phyloP scores from a whole-genome alignment of 2,888 invertebrate genomes.

The Leptothorax acervorum region DNA sequence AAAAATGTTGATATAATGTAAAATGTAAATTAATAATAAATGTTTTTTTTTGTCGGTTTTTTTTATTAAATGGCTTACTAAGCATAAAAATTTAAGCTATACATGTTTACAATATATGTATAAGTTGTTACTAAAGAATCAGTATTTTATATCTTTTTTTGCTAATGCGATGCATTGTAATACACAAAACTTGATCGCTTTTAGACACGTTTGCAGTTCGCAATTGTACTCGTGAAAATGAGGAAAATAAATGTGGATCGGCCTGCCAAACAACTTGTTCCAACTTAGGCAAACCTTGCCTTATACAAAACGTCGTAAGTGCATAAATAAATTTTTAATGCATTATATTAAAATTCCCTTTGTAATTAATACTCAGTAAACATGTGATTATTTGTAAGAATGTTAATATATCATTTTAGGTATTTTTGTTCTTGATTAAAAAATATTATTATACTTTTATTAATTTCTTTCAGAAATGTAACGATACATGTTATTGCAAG shows the following conservation, averaged over 20 bases:
- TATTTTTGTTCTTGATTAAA: not conserved
- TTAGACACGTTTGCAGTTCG: not conserved
- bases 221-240: constrained; percentile 31
- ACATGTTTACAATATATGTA: no score
- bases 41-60: no score
- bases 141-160: not conserved
- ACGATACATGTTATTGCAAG: constrained; percentile 62
- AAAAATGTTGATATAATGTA: no score
- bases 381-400: not conserved
- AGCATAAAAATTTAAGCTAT: no score
- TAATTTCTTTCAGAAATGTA: constrained; percentile 57
- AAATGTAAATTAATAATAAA: no score
- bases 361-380: no score
- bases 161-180: not conserved
- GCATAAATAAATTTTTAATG: not conserved
- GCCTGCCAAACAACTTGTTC: constrained; percentile 59
- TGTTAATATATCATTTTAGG: not conserved
- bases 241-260: constrained; percentile 62
- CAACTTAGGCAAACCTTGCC: constrained; percentile 22
- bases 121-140: no score
- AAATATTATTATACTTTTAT: not conserved
- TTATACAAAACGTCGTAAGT: constrained; percentile 59
- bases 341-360: not conserved
- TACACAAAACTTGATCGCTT: not conserved
- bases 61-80: no score